A percentile compares a stretch with the other conserved stretches of the same genome.
phyloP scores from a whole-genome alignment of 2,113 vertebrate species.

The Mobula birostris region DNA sequence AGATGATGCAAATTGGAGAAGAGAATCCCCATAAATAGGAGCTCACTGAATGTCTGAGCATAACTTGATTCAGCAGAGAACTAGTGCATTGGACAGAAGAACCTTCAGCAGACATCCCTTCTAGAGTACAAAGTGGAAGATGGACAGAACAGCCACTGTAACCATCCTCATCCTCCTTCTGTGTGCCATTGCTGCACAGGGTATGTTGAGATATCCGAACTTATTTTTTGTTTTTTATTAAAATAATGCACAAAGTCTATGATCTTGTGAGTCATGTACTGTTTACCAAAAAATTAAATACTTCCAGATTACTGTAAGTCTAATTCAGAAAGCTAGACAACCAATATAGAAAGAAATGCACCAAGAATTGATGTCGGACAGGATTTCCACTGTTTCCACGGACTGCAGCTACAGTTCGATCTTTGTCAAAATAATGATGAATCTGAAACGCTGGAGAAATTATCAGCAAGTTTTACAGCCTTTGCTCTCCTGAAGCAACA shows the following conservation, averaged over 20 bases:
- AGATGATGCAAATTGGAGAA: background rate
- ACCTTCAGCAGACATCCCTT: background rate
- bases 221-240: background rate
- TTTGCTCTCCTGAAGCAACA: background rate
- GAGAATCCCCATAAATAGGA: background rate
- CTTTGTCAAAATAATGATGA: too few species aligned
- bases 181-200: constrained; percentile 10
- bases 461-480: background rate
- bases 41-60: background rate
- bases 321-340: too few species aligned
- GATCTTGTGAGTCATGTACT: background rate
- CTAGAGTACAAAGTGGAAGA: background rate
- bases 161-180: background rate
- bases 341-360: too few species aligned
- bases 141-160: background rate
- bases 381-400: too few species aligned
- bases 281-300: background rate
- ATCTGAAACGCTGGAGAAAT: background rate
- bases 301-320: too few species aligned
- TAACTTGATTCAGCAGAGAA: background rate
- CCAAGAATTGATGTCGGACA: too few species aligned
- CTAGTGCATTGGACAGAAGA: background rate
- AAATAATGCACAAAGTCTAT: background rate
- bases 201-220: background rate
- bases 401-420: too few species aligned